A percentile compares a stretch with the other conserved stretches of the same genome.
These are phyloP conservation scores for Carassius carassius DNA, from an alignment of 2,113 vertebrate genomes.

Conservation along the genomic window DNA sequence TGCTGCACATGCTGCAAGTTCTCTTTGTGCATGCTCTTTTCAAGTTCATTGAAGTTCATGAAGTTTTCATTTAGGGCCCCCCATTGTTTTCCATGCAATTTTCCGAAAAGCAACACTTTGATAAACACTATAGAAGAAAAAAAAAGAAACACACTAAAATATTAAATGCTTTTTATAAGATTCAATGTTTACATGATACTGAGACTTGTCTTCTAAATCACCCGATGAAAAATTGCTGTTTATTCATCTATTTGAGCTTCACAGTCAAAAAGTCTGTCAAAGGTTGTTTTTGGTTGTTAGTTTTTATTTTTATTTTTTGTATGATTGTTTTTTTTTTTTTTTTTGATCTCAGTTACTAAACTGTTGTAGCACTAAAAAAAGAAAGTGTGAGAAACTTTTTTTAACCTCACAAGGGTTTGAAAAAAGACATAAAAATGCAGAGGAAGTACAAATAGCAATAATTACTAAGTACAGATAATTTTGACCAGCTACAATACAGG, in stretches of 20 bases:
- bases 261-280: background rate
- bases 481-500: no score
- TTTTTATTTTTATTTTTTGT: no score
- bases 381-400: background rate
- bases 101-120: no score
- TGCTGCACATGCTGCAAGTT: background rate
- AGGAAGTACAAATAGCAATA: no score
- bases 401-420: background rate
- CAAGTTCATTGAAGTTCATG: no score
- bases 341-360: background rate
- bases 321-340: background rate
- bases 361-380: background rate
- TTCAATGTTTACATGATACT: background rate
- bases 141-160: no score
- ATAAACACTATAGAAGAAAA: background rate
- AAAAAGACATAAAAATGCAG: no score
- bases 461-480: no score
- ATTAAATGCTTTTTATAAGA: no score
- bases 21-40: background rate
- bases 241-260: background rate
- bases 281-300: background rate
- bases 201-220: background rate
- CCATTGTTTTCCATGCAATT: no score
- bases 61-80: no score
- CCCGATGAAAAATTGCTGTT: background rate